A percentile compares a stretch with the other conserved stretches of the same genome.
Evolutionary conservation across 2,113 vertebrate genomes (phyloP).

Genomic region (Panthera uncia): DNA sequence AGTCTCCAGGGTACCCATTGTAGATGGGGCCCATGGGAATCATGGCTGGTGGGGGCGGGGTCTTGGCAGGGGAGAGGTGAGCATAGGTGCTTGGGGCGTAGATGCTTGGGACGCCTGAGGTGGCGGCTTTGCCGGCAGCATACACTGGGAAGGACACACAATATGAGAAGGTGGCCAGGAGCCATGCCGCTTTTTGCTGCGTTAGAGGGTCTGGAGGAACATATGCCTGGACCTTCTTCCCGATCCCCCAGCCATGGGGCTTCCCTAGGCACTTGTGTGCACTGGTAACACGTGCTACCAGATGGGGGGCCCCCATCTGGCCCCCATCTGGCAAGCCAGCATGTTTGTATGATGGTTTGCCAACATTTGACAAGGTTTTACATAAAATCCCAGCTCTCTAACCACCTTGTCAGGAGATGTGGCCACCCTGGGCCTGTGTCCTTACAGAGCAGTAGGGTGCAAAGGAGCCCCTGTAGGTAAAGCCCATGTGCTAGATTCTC

Average conservation of each 20-base stretch:
- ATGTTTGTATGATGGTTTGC: neutral
- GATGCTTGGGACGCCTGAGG: constrained; percentile 85
- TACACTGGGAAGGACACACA: constrained; percentile 85
- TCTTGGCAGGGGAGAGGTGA: constrained; percentile 82
- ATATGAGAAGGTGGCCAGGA: neutral
- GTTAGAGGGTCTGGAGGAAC: neutral
- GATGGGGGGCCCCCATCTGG: rapidly evolving
- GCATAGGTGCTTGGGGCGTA: constrained; percentile 89
- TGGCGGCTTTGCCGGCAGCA: constrained; percentile 93
- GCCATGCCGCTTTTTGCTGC: neutral
- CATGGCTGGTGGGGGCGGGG: constrained; percentile 80
- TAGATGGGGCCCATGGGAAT: constrained; percentile 84
- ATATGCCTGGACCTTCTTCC: neutral
- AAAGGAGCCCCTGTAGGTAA: neutral
- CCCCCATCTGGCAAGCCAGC: neutral
- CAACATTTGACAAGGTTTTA: neutral
- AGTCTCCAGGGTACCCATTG: constrained; percentile 87
- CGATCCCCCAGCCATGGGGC: too few species aligned
- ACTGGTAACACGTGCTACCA: neutral
- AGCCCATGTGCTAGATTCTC: neutral
- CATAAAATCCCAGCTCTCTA: neutral
- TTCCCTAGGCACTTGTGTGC: neutral
- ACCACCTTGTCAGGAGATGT: neutral
- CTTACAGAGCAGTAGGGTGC: neutral
- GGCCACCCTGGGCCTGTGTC: neutral